phyloP scores from a whole-genome alignment of 2,888 invertebrate genomes.

The Dascillus cervinus region DNA sequence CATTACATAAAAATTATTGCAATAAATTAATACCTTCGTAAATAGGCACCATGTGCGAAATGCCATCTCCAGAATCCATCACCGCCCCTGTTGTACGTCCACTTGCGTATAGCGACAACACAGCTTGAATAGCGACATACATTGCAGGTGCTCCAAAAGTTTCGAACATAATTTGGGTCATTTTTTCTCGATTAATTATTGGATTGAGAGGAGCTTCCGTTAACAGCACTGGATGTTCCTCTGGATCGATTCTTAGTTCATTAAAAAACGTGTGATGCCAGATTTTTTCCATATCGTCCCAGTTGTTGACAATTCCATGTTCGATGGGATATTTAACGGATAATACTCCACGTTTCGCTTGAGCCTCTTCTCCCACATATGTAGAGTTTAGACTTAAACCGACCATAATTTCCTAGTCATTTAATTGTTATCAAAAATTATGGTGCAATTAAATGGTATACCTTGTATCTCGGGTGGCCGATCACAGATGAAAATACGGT shows the following conservation, averaged over 20 bases:
- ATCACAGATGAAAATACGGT: neutral
- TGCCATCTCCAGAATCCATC: conserved; percentile 10
- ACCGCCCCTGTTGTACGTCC: conserved; percentile 11
- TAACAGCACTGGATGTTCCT: conserved; percentile 12
- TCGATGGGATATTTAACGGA: conserved; percentile 9
- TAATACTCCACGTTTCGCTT: neutral
- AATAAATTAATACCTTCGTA: no score
- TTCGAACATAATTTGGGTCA: conserved; percentile 10
- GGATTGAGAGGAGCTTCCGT: conserved; percentile 10
- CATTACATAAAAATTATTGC: no score
- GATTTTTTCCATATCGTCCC: conserved; percentile 12
- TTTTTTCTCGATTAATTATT: conserved; percentile 7
- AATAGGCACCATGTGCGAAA: conserved; percentile 9
- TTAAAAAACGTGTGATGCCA: conserved; percentile 10
- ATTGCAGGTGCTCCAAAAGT: conserved; percentile 10
- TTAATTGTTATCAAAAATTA: no score
- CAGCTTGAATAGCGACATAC: conserved; percentile 7
- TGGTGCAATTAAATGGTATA: no score
- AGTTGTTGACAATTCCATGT: conserved; percentile 8
- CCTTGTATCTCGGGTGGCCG: neutral
- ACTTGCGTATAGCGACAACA: conserved; percentile 9
- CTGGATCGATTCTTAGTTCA: conserved; percentile 7
- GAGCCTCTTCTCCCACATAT: neutral
- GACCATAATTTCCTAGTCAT: no score
- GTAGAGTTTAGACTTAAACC: no score